Percentiles rank a stretch among this genome's conserved stretches.
Evolutionary conservation across 2,888 invertebrate genomes (phyloP).

Genomic region (Andrena hattorfiana): DNA sequence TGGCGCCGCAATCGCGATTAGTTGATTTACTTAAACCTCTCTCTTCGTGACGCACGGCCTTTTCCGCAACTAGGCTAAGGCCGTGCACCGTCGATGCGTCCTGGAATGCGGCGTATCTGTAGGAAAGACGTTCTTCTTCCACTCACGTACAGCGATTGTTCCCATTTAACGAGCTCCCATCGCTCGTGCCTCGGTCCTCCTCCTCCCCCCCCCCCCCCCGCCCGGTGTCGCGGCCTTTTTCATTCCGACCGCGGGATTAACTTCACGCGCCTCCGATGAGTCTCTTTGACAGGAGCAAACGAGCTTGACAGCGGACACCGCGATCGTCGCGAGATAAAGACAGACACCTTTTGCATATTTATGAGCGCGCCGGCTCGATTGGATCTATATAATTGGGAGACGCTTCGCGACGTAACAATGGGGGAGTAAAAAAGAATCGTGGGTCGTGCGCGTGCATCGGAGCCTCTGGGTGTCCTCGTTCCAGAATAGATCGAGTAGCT

Average conservation of each 20-base stretch:
- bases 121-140: conserved; percentile 46
- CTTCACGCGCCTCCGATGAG: conserved; percentile 34
- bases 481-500: no score
- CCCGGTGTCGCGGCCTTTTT: neutral
- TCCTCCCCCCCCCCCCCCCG: no score
- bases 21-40: conserved; percentile 51
- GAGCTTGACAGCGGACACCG: neutral
- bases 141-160: conserved; percentile 50
- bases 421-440: neutral
- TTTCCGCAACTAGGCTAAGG: conserved; percentile 67
- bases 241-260: conserved; percentile 27
- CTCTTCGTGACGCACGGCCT: conserved; percentile 33
- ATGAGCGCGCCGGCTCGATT: conserved; percentile 30
- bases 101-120: conserved; percentile 59
- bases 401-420: conserved; percentile 30
- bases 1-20: conserved; percentile 48
- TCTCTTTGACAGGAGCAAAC: conserved; percentile 20
- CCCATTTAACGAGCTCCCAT: conserved; percentile 38
- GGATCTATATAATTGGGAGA: conserved; percentile 36
- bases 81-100: conserved; percentile 53
- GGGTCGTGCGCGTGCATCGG: neutral
- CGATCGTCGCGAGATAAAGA: conserved; percentile 24
- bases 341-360: conserved; percentile 38
- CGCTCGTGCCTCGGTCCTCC: conserved; percentile 19
- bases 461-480: neutral